Conservation (phyloP, 2,113 vertebrate genomes). For the Atlantisia rogersi region DNA sequence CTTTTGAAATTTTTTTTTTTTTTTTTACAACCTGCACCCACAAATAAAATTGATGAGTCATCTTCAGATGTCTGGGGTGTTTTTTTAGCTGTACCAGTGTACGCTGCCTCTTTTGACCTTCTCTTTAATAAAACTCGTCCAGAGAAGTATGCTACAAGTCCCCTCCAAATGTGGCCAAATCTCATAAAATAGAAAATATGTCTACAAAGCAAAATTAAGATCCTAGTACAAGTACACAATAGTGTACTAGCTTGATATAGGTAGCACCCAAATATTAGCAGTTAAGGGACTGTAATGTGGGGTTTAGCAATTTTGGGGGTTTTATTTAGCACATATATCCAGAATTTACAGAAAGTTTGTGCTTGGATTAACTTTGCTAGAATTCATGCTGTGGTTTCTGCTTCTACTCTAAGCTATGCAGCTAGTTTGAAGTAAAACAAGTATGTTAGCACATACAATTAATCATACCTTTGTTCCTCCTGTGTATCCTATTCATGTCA, state of each 20-base stretch:
- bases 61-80: not conserved
- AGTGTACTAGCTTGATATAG: not conserved
- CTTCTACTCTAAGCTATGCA: not conserved
- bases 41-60: not conserved
- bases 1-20: not conserved
- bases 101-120: not conserved
- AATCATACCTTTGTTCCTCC: constrained; percentile 39
- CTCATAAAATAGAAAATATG: not conserved
- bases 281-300: not conserved
- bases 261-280: not conserved
- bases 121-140: not conserved
- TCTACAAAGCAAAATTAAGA: not conserved
- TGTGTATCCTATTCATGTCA: not conserved
- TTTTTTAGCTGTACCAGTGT: not conserved
- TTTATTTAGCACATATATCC: not conserved
- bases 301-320: not conserved
- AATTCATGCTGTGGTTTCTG: not conserved
- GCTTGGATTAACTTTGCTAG: not conserved
- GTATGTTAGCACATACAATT: not conserved
- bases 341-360: not conserved
- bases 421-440: constrained; percentile 16
- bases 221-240: not conserved
- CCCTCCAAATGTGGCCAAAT: not conserved
- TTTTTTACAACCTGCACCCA: not conserved
- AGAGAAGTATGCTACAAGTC: not conserved